A percentile compares a stretch with the other conserved stretches of the same genome.
These are phyloP conservation scores for Tragelaphus buxtoni DNA, from an alignment of 2,113 vertebrate species.

Conservation along the genomic window DNA sequence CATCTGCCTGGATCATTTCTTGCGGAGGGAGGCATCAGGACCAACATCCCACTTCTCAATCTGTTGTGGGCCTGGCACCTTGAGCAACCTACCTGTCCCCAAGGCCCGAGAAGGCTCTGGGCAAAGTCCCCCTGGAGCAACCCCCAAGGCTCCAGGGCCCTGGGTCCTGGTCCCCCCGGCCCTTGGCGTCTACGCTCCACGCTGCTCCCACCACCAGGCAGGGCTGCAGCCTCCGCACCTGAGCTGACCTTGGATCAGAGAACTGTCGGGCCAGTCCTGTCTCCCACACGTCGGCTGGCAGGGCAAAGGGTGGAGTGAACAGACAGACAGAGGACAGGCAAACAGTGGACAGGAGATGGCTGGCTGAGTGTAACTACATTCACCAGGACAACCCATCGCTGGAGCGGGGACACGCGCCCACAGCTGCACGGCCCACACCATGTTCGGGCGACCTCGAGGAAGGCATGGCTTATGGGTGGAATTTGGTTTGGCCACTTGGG, in stretches of 20 bases:
- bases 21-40: background rate
- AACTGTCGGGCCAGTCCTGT: conserved; percentile 65
- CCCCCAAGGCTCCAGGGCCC: conserved; percentile 51
- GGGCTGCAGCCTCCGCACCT: conserved; percentile 45
- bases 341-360: conserved; percentile 68
- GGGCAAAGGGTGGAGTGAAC: conserved; percentile 61
- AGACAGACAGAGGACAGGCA: conserved; percentile 69
- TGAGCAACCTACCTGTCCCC: conserved; percentile 71
- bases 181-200: conserved; percentile 47
- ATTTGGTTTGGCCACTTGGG: conserved; percentile 35
- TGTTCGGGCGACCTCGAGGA: rapidly evolving
- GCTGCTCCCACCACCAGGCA: conserved; percentile 49
- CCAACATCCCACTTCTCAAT: background rate
- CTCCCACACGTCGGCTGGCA: conserved; percentile 53
- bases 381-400: conserved; percentile 22
- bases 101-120: conserved; percentile 59
- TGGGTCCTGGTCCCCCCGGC: conserved; percentile 37
- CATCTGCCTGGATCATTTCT: conserved; percentile 4
- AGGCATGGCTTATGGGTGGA: background rate
- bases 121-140: conserved; percentile 58
- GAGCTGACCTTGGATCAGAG: conserved; percentile 70
- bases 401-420: background rate
- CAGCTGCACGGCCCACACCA: background rate
- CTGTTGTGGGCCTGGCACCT: conserved; percentile 35
- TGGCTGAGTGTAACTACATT: conserved; percentile 77